phyloP scores from a whole-genome alignment of 23 tunicate genomes.

The Phallusia fumigata region DNA sequence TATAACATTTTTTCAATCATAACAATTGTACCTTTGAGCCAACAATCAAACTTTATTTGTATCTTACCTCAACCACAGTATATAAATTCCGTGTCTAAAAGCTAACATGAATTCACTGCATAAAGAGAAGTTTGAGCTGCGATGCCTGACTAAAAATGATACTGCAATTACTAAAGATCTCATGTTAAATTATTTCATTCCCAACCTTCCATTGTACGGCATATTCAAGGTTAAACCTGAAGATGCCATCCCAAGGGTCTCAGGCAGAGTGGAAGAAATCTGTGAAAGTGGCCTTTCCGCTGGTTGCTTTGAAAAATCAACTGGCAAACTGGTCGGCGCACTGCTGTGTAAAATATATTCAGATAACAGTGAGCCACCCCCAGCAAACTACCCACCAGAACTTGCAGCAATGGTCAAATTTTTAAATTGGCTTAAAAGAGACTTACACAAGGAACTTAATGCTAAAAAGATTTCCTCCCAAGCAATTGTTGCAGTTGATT shows the following conservation, averaged over 20 bases:
- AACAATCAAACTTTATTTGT: too few relatives aligned
- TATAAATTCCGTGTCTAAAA: too few relatives aligned
- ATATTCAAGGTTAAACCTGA: not conserved
- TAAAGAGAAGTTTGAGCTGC: not conserved
- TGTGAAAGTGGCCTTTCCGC: not conserved
- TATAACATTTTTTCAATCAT: too few relatives aligned
- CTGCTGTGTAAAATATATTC: not conserved
- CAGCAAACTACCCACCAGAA: slow-evolving; percentile 1
- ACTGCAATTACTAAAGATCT: not conserved
- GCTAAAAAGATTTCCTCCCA: not conserved
- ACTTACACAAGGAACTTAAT: not conserved
- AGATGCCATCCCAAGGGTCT: not conserved
- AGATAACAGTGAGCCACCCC: not conserved
- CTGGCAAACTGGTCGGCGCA: not conserved
- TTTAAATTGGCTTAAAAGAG: not conserved
- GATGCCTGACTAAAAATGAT: not conserved
- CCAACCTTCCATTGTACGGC: not conserved
- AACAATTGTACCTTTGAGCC: too few relatives aligned
- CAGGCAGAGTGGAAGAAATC: not conserved
- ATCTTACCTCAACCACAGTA: too few relatives aligned
- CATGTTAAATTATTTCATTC: not conserved
- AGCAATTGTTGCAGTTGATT: not conserved
- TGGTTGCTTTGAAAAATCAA: not conserved
- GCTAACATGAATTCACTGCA: not conserved
- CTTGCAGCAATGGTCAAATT: not conserved